A percentile compares a stretch with the other conserved stretches of the same genome.
Conservation (phyloP, 2,113 vertebrate species). For the Callocephalon fimbriatum region DNA sequence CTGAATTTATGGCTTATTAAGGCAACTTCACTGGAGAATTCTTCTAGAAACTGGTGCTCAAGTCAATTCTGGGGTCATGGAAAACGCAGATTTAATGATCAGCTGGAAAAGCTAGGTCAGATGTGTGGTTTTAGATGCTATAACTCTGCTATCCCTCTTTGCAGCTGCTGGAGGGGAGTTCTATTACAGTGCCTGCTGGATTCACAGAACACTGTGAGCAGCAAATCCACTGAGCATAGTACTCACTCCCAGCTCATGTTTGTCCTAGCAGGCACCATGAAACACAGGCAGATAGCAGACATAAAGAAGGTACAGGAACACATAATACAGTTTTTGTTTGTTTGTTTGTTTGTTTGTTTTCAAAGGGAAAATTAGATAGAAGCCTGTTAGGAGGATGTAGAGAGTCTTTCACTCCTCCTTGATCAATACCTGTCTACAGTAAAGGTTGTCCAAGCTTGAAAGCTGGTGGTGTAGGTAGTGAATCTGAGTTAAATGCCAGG, state of each 20-base stretch:
- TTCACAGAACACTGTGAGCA: background rate
- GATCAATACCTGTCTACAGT: accelerated
- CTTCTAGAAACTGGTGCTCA: background rate
- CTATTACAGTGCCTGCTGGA: background rate
- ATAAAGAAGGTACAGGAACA: background rate
- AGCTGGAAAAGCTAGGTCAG: background rate
- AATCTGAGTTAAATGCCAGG: too few relatives aligned
- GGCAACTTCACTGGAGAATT: background rate
- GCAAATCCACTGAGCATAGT: background rate
- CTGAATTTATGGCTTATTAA: constrained; percentile 40
- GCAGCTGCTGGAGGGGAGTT: background rate
- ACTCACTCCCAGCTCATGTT: background rate
- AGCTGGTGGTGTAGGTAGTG: too few relatives aligned
- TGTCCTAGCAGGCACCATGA: background rate
- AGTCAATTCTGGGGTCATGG: constrained; percentile 19
- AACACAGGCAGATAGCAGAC: background rate
- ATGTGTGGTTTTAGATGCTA: background rate
- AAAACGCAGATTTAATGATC: constrained; percentile 42
- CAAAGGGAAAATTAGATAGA: background rate
- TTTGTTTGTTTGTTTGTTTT: background rate
- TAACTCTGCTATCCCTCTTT: background rate
- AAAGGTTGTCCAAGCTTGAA: background rate
- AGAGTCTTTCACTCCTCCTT: background rate
- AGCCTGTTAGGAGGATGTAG: background rate
- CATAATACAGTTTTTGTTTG: background rate